phyloP scores from a whole-genome alignment of 2,888 invertebrate species.

The Amphiduros pacificus region DNA sequence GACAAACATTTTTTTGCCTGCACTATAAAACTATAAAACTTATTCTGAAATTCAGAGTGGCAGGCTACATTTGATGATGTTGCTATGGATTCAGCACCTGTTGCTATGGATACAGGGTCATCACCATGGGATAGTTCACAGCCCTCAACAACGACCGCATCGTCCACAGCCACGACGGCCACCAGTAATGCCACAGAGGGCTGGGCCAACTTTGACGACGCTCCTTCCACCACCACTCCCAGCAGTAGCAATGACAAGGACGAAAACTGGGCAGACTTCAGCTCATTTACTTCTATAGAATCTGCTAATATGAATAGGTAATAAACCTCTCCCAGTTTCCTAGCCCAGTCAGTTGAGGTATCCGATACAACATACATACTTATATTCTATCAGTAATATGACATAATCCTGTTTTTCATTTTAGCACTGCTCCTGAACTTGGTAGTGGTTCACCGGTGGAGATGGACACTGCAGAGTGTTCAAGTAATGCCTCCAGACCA shows the following conservation, averaged over 20 bases:
- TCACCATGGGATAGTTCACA: conserved; percentile 14
- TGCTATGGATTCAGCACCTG: conserved; percentile 11
- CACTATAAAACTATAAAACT: too few species aligned
- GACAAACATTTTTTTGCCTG: too few species aligned
- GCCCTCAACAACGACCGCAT: conserved; percentile 1
- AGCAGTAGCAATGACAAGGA: conserved; percentile 37
- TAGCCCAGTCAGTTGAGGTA: too few species aligned
- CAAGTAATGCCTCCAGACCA: conserved; percentile 33
- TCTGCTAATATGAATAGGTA: background rate
- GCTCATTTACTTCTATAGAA: background rate
- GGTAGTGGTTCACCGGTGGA: conserved; percentile 53
- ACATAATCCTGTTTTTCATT: background rate
- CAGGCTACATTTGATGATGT: background rate
- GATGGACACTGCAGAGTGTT: conserved; percentile 52
- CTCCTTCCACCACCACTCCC: conserved; percentile 28
- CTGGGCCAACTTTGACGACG: conserved; percentile 21
- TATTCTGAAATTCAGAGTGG: too few species aligned
- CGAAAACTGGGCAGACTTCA: conserved; percentile 35
- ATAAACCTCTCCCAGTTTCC: too few species aligned
- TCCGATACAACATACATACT: too few species aligned
- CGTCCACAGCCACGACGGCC: background rate
- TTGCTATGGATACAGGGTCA: conserved; percentile 17
- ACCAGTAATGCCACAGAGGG: conserved; percentile 2
- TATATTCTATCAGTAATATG: too few species aligned
- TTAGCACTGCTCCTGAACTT: conserved; percentile 30